phyloP scores from a whole-genome alignment of 2,888 invertebrate species.

The Drosophila hamatofila region DNA sequence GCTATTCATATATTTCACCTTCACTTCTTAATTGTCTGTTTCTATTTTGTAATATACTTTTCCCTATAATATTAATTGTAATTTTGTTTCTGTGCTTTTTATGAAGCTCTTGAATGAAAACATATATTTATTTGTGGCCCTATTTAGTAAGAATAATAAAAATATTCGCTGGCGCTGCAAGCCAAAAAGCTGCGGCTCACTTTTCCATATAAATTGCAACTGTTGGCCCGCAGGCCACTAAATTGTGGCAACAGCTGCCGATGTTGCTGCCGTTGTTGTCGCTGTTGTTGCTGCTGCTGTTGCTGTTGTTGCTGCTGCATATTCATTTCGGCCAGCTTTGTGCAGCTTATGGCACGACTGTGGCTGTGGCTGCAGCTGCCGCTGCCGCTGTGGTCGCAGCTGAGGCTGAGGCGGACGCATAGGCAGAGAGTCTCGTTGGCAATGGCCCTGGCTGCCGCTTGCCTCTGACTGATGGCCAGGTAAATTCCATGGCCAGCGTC shows the following conservation, averaged over 20 bases:
- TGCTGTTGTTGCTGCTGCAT: constrained; percentile 26
- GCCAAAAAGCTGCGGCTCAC: constrained; percentile 13
- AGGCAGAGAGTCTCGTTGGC: background rate
- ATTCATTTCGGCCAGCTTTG: constrained; percentile 51
- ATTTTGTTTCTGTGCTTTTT: background rate
- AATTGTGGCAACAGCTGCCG: constrained; percentile 61
- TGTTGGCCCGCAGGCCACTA: constrained; percentile 52
- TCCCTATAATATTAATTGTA: background rate
- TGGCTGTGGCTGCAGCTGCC: constrained; percentile 14
- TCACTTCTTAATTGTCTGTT: background rate
- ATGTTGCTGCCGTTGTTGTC: background rate
- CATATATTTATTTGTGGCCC: constrained; percentile 3
- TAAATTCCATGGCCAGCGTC: constrained; percentile 58
- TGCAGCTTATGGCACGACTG: constrained; percentile 49
- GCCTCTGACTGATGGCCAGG: constrained; percentile 67
- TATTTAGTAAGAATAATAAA: constrained; percentile 1
- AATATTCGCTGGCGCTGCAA: constrained; percentile 1
- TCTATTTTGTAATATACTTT: background rate
- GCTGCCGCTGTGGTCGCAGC: constrained; percentile 2
- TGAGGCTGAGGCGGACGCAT: constrained; percentile 3
- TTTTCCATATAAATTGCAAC: constrained; percentile 27
- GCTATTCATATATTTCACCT: background rate
- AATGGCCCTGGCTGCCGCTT: constrained; percentile 39
- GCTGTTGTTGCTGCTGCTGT: constrained; percentile 14
- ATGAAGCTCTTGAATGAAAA: background rate